phyloP scores from a whole-genome alignment of 2,113 vertebrate genomes.

The Sialia sialis region DNA sequence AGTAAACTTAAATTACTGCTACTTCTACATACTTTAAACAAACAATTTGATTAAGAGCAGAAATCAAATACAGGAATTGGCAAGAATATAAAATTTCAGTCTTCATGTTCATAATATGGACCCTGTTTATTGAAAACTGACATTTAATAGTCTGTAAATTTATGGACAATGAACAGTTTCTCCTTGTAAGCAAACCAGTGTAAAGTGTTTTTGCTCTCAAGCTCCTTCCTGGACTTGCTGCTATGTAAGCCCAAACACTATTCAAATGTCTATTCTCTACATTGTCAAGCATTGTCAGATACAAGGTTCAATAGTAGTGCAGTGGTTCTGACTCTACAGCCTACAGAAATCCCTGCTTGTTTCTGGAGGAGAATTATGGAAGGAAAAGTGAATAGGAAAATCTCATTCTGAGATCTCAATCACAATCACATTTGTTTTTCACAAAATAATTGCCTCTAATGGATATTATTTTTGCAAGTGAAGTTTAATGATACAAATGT shows the following conservation, averaged over 20 bases:
- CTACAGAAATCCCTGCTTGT: background rate
- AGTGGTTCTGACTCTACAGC: background rate
- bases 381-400: background rate
- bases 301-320: rapidly evolving
- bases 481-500: background rate
- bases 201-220: background rate
- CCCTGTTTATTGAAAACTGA: background rate
- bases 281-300: background rate
- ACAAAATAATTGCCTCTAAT: background rate
- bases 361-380: background rate
- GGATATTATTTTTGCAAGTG: background rate
- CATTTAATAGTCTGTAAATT: background rate
- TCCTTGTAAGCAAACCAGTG: background rate
- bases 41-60: background rate
- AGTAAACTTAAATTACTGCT: background rate
- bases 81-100: background rate
- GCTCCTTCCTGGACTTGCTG: background rate
- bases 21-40: background rate
- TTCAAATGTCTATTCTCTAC: background rate
- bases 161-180: background rate
- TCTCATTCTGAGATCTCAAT: background rate
- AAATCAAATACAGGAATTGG: background rate
- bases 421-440: background rate
- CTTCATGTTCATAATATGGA: background rate
- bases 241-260: background rate